These are phyloP conservation scores for Polydrusus cervinus DNA, from an alignment of 2,888 invertebrate species.

Conservation along the genomic window DNA sequence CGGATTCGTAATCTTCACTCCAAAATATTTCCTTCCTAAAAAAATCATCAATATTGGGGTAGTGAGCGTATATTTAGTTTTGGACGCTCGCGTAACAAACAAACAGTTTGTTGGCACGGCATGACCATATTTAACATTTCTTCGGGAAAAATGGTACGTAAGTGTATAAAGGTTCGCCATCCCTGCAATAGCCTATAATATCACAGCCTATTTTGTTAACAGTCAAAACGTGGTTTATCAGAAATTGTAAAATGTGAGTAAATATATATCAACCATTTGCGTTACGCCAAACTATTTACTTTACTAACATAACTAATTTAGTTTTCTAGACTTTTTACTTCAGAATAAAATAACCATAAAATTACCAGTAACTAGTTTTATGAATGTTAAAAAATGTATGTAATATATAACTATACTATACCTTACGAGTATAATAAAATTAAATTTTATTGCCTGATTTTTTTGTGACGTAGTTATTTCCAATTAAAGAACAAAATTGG, in stretches of 20 bases:
- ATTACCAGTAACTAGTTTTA: background rate
- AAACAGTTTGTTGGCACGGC: too few relatives aligned
- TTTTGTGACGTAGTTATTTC: background rate
- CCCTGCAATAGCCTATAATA: too few relatives aligned
- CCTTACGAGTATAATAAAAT: background rate
- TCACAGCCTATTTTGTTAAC: too few relatives aligned
- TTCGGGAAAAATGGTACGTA: too few relatives aligned
- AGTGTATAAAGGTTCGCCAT: too few relatives aligned
- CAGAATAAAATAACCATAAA: slow-evolving; percentile 10
- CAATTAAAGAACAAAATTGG: too few relatives aligned
- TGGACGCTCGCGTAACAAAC: too few relatives aligned
- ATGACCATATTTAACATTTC: too few relatives aligned
- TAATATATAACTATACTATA: background rate
- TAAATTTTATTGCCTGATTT: background rate
- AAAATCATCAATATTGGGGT: too few relatives aligned
- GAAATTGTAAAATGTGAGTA: background rate
- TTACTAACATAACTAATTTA: background rate
- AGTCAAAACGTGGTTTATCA: background rate
- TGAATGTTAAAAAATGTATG: background rate
- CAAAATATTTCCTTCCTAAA: too few relatives aligned
- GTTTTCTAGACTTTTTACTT: background rate
- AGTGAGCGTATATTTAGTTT: too few relatives aligned
- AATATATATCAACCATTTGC: background rate
- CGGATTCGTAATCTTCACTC: too few relatives aligned
- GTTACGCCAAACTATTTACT: background rate